phyloP scores from a whole-genome alignment of 2,113 vertebrate species.

The Eonycteris spelaea region DNA sequence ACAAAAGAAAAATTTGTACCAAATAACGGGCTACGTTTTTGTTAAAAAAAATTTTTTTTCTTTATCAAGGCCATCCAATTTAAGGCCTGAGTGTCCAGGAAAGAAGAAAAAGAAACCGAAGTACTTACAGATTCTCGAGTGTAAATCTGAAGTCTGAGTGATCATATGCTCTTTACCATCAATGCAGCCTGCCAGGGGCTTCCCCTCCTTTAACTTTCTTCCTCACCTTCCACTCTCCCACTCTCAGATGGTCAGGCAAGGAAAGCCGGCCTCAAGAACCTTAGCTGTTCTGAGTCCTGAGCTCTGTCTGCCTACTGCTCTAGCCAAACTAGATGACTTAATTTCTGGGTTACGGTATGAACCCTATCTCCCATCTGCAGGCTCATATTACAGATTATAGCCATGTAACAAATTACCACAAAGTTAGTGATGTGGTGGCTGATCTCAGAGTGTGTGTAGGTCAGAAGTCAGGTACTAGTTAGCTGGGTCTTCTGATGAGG shows the following conservation, averaged over 20 bases:
- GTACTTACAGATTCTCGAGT: conserved; percentile 28
- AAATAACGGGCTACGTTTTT: conserved; percentile 56
- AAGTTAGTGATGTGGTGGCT: background rate
- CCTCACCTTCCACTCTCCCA: background rate
- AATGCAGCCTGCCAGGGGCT: background rate
- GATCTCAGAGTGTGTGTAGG: background rate
- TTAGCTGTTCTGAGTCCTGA: background rate
- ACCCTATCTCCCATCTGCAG: background rate
- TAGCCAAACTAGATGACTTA: background rate
- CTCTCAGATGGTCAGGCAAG: background rate
- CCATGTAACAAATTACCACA: background rate
- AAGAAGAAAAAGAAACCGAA: conserved; percentile 39
- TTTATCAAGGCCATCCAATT: conserved; percentile 33
- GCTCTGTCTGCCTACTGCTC: background rate
- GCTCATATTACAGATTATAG: background rate
- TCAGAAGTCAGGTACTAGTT: background rate
- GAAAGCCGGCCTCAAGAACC: background rate
- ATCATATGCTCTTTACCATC: background rate
- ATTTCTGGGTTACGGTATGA: background rate
- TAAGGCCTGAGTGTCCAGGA: conserved; percentile 49
- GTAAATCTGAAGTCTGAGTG: background rate
- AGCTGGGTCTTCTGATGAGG: background rate
- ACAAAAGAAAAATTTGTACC: conserved; percentile 61
- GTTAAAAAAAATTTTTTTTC: background rate
- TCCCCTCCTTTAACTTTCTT: background rate